Evolutionary conservation across 2,113 vertebrate species (phyloP).

Genomic region (Gnathonemus echidnorhynchus): DNA sequence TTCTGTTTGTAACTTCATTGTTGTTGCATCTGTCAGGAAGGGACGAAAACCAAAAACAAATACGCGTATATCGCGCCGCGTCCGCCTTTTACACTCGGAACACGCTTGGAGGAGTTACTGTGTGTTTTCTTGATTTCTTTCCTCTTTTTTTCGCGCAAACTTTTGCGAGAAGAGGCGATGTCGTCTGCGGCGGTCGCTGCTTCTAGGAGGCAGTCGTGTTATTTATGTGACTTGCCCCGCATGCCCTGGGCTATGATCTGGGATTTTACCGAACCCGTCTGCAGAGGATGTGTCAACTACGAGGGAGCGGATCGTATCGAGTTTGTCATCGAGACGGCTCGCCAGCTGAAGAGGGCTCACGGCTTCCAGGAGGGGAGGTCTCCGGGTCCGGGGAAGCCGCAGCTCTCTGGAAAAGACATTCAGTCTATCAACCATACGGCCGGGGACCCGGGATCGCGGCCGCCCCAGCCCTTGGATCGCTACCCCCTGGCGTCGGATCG

Average conservation of each 20-base stretch:
- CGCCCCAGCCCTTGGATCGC: constrained; percentile 73
- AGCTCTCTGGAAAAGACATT: constrained; percentile 67
- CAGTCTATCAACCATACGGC: constrained; percentile 48
- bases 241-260: constrained; percentile 90
- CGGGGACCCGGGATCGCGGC: constrained; percentile 56
- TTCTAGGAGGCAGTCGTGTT: constrained; percentile 79
- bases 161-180: constrained; percentile 49
- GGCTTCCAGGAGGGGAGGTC: constrained; percentile 73
- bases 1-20: constrained; percentile 38
- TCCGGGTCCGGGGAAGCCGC: constrained; percentile 57
- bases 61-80: neutral
- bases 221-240: constrained; percentile 80
- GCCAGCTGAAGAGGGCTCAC: constrained; percentile 77
- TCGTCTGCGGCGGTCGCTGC: constrained; percentile 70
- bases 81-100: neutral
- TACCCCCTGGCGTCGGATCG: constrained; percentile 65
- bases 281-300: constrained; percentile 85
- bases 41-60: constrained; percentile 13
- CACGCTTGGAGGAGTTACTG: constrained; percentile 34
- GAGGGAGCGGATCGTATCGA: constrained; percentile 85
- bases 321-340: constrained; percentile 78
- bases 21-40: constrained; percentile 37
- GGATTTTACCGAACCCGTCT: constrained; percentile 83
- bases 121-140: neutral
- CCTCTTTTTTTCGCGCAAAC: neutral